Percentiles rank a stretch among this genome's conserved stretches.
Evolutionary conservation across 1,140 invertebrate genomes (phyloP).

Genomic region (Bombus fervidus): DNA sequence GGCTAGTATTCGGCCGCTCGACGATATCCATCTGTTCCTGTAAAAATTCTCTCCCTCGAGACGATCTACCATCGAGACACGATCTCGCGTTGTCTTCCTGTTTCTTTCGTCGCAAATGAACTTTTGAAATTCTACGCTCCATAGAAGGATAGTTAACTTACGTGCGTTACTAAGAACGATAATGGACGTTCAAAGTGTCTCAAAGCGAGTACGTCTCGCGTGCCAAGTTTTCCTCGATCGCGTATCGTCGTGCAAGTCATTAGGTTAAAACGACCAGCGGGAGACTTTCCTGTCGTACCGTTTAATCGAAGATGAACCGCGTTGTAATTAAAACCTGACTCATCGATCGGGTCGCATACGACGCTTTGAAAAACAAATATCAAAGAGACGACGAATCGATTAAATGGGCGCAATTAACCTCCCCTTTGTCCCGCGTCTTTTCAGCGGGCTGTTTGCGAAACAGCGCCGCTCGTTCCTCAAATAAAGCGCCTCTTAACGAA

Average conservation of each 20-base stretch:
- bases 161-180: background rate
- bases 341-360: slow-evolving; percentile 38
- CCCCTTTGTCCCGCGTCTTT: slow-evolving; percentile 40
- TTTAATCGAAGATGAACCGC: slow-evolving; percentile 48
- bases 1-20: background rate
- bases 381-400: slow-evolving; percentile 52
- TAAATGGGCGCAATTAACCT: slow-evolving; percentile 52
- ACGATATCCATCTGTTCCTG: slow-evolving; percentile 2
- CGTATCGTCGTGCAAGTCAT: slow-evolving; percentile 38
- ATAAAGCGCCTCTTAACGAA: slow-evolving; percentile 50
- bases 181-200: background rate
- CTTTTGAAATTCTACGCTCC: background rate
- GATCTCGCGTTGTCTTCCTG: background rate
- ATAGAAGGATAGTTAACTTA: background rate
- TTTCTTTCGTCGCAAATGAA: background rate
- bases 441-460: slow-evolving; percentile 38
- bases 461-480: slow-evolving; percentile 29
- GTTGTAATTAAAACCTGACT: slow-evolving; percentile 56
- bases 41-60: slow-evolving; percentile 8
- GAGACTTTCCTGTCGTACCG: background rate
- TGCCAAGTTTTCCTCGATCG: background rate
- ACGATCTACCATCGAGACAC: slow-evolving; percentile 11
- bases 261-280: slow-evolving; percentile 17
- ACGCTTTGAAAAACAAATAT: slow-evolving; percentile 54
- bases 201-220: background rate